Conservation (phyloP, 2,797 vertebrate species). For the Aythya fuligula region DNA sequence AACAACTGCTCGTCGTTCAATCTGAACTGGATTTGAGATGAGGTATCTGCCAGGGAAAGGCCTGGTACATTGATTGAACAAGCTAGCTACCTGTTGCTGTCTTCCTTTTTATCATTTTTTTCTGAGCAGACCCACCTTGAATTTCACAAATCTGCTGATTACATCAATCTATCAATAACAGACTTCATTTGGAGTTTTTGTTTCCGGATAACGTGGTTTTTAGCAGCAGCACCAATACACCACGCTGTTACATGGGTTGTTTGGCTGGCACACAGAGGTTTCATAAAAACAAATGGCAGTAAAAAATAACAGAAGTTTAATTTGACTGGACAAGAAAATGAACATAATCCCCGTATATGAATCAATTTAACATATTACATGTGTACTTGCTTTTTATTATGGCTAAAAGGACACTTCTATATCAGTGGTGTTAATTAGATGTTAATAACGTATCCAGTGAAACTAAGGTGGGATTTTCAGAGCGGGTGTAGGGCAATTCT, state of each 20-base stretch:
- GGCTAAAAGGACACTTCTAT: background rate
- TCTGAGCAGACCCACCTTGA: background rate
- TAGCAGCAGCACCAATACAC: fast-evolving
- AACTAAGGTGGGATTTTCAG: background rate
- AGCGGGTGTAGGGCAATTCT: background rate
- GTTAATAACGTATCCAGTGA: background rate
- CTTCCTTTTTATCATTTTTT: background rate
- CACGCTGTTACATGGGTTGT: fast-evolving
- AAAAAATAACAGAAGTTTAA: background rate
- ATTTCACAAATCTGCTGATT: background rate
- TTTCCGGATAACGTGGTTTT: background rate
- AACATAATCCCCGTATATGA: background rate
- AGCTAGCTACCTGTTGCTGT: background rate
- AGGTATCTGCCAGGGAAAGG: background rate
- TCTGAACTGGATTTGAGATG: fast-evolving
- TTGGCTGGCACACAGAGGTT: background rate
- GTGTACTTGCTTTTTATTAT: background rate
- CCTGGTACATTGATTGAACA: fast-evolving
- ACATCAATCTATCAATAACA: background rate
- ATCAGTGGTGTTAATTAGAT: background rate
- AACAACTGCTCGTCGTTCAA: fast-evolving
- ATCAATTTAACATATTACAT: background rate
- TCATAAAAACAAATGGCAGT: background rate
- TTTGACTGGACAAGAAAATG: background rate
- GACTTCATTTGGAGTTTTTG: fast-evolving